Conservation (phyloP, 2,797 vertebrate species). For the Bradypodion ventrale region DNA sequence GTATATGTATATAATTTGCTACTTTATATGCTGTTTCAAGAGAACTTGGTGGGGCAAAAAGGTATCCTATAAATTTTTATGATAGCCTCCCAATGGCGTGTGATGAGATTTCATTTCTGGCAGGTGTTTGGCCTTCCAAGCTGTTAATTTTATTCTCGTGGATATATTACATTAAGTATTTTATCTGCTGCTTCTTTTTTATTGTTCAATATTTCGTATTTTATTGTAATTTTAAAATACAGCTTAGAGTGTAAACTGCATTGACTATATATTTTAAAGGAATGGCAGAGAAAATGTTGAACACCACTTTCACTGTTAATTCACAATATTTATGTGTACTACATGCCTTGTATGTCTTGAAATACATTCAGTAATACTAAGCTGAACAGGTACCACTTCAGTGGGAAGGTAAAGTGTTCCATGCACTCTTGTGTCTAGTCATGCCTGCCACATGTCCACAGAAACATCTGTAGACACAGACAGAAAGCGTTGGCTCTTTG, state of each 20-base stretch:
- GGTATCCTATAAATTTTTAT: not conserved
- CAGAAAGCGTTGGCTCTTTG: too few species aligned
- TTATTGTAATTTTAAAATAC: not conserved
- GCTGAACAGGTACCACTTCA: too few species aligned
- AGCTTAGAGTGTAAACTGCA: not conserved
- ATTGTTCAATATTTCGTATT: not conserved
- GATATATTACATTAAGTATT: not conserved
- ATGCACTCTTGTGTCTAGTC: too few species aligned
- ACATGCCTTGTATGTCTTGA: not conserved
- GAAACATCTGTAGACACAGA: too few species aligned
- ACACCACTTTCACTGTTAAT: not conserved
- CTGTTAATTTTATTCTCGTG: not conserved
- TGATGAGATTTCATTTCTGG: not conserved
- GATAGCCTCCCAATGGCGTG: not conserved
- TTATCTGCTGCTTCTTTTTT: not conserved
- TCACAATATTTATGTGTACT: not conserved
- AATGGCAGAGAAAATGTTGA: not conserved
- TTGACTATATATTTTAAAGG: not conserved
- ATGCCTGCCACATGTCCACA: too few species aligned
- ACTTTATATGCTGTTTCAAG: not conserved
- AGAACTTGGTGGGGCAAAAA: not conserved
- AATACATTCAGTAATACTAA: not conserved
- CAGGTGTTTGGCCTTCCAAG: not conserved
- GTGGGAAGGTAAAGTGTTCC: too few species aligned
- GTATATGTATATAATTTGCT: not conserved